A percentile compares a stretch with the other conserved stretches of the same genome.
Evolutionary conservation across 1,140 invertebrate genomes (phyloP).

Genomic region (Macrostomum lignano): DNA sequence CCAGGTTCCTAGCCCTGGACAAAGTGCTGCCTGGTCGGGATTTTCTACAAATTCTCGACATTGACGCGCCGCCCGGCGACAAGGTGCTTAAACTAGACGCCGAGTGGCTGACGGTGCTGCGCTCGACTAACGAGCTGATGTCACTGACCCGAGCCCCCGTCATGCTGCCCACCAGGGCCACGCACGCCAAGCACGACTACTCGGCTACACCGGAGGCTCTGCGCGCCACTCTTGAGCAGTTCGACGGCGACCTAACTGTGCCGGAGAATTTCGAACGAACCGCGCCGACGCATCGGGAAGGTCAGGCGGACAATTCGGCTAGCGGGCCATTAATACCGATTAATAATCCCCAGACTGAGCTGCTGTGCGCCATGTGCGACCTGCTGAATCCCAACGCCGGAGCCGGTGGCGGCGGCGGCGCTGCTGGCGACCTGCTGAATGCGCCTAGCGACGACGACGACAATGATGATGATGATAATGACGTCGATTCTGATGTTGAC

Average conservation of each 20-base stretch:
- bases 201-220: constrained; percentile 46
- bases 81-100: constrained; percentile 37
- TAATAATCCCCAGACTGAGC: constrained; percentile 48
- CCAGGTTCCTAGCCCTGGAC: constrained; percentile 74
- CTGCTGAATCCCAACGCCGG: constrained; percentile 41
- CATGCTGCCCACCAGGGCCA: constrained; percentile 38
- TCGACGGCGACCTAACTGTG: constrained; percentile 36
- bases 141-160: constrained; percentile 37
- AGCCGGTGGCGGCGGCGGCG: too few relatives aligned
- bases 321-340: too few relatives aligned
- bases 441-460: too few relatives aligned
- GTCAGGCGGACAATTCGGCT: constrained; percentile 9
- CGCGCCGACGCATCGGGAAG: constrained; percentile 30
- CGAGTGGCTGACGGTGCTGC: constrained; percentile 70
- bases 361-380: constrained; percentile 46
- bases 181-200: constrained; percentile 38
- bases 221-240: constrained; percentile 34
- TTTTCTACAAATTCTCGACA: constrained; percentile 42
- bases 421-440: too few relatives aligned
- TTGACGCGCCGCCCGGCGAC: constrained; percentile 3
- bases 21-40: constrained; percentile 64
- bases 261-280: constrained; percentile 48
- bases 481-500: too few relatives aligned
- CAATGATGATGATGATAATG: too few relatives aligned
- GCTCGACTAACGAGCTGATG: constrained; percentile 56